Base-by-base conservation (phyloP, 2,797 vertebrate genomes). In the Dendrocincla fuliginosa region DNA sequence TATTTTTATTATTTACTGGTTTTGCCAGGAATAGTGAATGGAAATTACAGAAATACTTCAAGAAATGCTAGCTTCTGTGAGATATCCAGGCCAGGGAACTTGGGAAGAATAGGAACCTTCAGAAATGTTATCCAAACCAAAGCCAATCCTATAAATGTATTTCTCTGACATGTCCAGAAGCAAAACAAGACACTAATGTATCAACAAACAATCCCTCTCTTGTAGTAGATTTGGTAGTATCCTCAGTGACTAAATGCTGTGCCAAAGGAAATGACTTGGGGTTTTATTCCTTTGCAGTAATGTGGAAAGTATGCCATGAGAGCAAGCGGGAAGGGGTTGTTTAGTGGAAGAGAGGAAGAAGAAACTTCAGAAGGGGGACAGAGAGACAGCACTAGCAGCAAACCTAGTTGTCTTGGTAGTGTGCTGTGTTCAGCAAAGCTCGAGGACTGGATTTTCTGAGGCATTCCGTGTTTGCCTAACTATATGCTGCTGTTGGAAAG, bases 261-360 rank as follows among this genome's bases (percentile, higher is more conserved):
- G 83, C 93, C 83, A 94, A 27, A 88, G 93, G 90, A 94, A 95
- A 63, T 91, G 39, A 91, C 76, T 90, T 86, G 86, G 46, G 53
- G 5, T 87, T 91, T 95, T 92, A 92, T 92, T 92, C 68, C 68
- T 85, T 87, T 86, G 83, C 91, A 75, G 74, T 94, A 90, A 84
- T 69, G 90, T 94, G 91, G 91, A 95, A 96, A 94, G 82, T 94
- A 90, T 95, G 73, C 76, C 69, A 84, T 13, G 39, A 44, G 50
- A 92, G 76, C 83, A 37, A 33, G 89, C 73, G 76, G 87, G 76
- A 93, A 86, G 89, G 49, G 82, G 30, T 57, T 42, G 56, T 80
- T 90, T 22, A 64, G 82, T 86, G 76, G 53, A 57, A 49, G n/a
- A 50, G 83, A 75, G 75, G 79, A 91, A 77, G 91, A 50, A 87